Conservation (phyloP, 2,888 invertebrate species). For the Aphodius sticticus region DNA sequence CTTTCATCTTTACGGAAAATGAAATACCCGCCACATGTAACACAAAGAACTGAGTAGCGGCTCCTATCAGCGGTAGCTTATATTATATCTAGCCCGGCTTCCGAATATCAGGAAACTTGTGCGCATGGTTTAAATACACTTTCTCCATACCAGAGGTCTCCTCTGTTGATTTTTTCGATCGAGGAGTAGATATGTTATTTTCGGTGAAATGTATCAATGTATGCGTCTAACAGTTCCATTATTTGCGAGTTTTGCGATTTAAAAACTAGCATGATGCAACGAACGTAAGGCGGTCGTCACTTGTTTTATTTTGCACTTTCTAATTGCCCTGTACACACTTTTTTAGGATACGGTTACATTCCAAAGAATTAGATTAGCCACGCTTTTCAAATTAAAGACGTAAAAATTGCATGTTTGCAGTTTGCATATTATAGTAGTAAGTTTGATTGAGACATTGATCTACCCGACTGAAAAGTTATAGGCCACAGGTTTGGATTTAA, state of each 20-base stretch:
- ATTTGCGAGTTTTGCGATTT: background rate
- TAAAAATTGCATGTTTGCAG: background rate
- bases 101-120: slow-evolving; percentile 7
- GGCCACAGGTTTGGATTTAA: background rate
- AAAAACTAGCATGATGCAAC: background rate
- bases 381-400: background rate
- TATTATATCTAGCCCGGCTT: slow-evolving; percentile 20
- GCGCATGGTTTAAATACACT: background rate
- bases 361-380: background rate
- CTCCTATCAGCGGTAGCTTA: slow-evolving; percentile 26
- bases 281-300: background rate
- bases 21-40: background rate
- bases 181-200: background rate
- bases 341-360: background rate
- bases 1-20: background rate
- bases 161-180: background rate
- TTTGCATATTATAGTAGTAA: background rate
- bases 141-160: background rate
- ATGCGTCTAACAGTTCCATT: background rate
- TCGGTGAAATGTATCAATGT: background rate
- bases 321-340: background rate
- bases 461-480: background rate
- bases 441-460: background rate
- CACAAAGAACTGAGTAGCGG: slow-evolving; percentile 26
- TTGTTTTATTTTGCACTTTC: background rate